These are phyloP conservation scores for Melanocharis versteri DNA, from an alignment of 2,113 vertebrate species.

Conservation along the genomic window DNA sequence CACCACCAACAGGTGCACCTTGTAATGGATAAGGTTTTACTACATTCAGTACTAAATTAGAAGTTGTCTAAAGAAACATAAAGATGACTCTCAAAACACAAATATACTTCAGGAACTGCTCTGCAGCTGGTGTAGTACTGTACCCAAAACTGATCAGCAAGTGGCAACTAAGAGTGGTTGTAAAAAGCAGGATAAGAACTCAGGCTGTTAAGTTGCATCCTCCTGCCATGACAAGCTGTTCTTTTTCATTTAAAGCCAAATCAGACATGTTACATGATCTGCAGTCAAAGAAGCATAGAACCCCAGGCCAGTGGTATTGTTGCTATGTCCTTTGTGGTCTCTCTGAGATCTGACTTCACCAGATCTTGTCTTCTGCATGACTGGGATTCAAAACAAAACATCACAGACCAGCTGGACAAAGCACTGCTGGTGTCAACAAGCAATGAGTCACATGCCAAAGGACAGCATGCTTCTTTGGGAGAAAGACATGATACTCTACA, in stretches of 20 bases:
- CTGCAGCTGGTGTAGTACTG: background rate
- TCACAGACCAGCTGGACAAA: background rate
- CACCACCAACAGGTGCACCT: background rate
- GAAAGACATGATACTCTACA: background rate
- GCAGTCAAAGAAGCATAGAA: background rate
- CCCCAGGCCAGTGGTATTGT: background rate
- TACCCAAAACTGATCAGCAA: background rate
- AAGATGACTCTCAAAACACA: background rate
- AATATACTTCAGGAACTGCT: background rate
- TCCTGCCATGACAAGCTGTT: background rate
- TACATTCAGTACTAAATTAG: background rate
- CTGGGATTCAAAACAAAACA: background rate
- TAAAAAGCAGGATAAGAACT: background rate
- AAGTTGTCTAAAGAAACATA: background rate
- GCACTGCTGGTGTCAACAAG: background rate
- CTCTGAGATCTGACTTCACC: background rate
- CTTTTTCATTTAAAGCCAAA: background rate
- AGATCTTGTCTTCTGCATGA: background rate
- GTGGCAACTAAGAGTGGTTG: rapidly evolving
- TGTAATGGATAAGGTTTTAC: background rate
- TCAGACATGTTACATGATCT: background rate
- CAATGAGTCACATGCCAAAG: background rate
- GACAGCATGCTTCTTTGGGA: background rate
- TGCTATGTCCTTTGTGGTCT: background rate
- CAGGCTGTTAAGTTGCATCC: background rate